These are phyloP conservation scores for Eueremaeus valkanovi DNA, from an alignment of 2,888 invertebrate genomes.

Conservation along the genomic window DNA sequence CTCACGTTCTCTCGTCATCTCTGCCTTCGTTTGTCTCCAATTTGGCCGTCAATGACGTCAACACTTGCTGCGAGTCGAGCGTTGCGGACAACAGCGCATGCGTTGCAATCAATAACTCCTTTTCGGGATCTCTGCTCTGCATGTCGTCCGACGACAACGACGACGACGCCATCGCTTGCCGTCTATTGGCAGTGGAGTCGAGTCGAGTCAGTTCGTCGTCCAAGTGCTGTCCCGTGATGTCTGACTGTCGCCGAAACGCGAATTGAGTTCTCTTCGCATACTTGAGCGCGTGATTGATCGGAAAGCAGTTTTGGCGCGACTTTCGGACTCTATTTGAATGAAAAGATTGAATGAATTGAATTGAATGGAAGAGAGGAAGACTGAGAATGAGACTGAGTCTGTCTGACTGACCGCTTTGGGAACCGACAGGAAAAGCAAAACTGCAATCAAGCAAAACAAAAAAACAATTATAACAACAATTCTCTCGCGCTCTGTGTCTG, in stretches of 20 bases:
- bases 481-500: too few relatives aligned
- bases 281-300: slow-evolving; percentile 28
- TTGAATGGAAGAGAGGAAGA: too few relatives aligned
- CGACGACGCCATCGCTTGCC: too few relatives aligned
- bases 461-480: too few relatives aligned
- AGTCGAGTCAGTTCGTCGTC: too few relatives aligned
- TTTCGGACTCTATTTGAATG: too few relatives aligned
- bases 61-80: background rate
- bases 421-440: slow-evolving; percentile 37
- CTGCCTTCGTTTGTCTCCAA: background rate
- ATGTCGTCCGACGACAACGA: background rate
- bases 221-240: too few relatives aligned
- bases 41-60: slow-evolving; percentile 16
- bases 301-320: slow-evolving; percentile 17
- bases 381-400: too few relatives aligned
- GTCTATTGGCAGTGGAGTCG: too few relatives aligned
- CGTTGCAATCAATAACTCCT: slow-evolving; percentile 9
- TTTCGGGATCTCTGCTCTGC: background rate
- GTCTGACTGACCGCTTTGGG: background rate
- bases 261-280: background rate
- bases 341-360: too few relatives aligned
- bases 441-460: slow-evolving; percentile 14
- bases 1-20: background rate
- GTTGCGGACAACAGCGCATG: slow-evolving; percentile 16
- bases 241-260: too few relatives aligned